Base-by-base conservation (phyloP, 2,888 invertebrate genomes). In the Linnaemya vulpina region DNA sequence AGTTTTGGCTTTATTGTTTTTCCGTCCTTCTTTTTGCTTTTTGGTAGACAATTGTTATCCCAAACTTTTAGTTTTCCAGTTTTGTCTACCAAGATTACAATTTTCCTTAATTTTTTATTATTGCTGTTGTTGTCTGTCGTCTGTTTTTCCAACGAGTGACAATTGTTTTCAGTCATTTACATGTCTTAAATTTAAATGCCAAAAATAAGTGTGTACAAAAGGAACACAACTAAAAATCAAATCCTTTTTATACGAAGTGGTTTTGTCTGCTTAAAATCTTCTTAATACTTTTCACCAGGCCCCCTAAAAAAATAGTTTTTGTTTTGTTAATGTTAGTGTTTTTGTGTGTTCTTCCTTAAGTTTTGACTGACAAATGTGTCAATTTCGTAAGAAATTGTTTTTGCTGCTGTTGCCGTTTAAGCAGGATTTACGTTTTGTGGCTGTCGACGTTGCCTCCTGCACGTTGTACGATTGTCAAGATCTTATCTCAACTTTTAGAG, bases 81-180 rank as follows among this genome's bases (percentile, higher is more conserved):
- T 70, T 77, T 82, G 85, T 85, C 85, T 85, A 71, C 75, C 55
- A 71, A 79, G 71, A 82, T 76, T 78, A 78, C 78, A 78, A 79
- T 82, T 82, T 79, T 82, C 82, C 53, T 78, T 71, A 82, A 81
- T 81, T 65, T 78, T 73, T 70, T 70, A 62, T 68, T 77, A 46
- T 68, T 63, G 55, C 35, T 77, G 49, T 74, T 55, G 65, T 68
- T 55, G 35, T 53, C 25, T 67, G 84, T 77, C 46, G 71, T 65
- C 70, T 49, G 5, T 62, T 63, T 46, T 38, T 10, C 38, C 71
- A 75, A 73, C 68, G 81, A 79, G 78, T 85, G 85, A 85, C 85
- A 82, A 85, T 85, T 85, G 82, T 75, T 85, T 85, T 85, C 71
- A 85, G 82, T 82, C 82, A 85, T 85, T 85, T 82, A 79, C 82